Base-by-base conservation (phyloP, 2,888 invertebrate species). In the Mactromeris polynyma region DNA sequence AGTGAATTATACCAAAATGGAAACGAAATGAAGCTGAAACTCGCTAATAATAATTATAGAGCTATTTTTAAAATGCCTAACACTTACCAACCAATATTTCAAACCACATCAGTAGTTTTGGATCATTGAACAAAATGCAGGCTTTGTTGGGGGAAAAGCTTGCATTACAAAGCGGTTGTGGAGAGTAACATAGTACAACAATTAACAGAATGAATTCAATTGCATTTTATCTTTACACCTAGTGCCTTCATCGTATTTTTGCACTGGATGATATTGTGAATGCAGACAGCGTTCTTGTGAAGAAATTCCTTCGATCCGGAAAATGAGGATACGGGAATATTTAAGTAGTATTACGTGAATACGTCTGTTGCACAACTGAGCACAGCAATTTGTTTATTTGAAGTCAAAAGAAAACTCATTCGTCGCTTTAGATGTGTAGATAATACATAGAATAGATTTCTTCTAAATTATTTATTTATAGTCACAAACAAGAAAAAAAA, bases 401-500 rank as follows among this genome's bases (percentile, higher is more conserved):
- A 26, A 21, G 58, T 64, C n/a, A 26, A 4, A 26, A 26, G 26
- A 2, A 64, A 64, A 64, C 21, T 64, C 26, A 9, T 2, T 33
- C 33, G 36, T 33, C 19, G 73, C 73, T 73, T 73, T 73, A 36
- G 31, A 33, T 73, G 73, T 73, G 73, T 73, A 73, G 73, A 73
- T 36, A 73, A 11, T 73, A 33, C 31, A 73, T 73, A 69, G 73
- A 19, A 73, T 73, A 73, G 73, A 33, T 73, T 73, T 73, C 33
- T 36, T 73, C 73, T 73, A 73, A 73, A 36, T 73, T 73, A 73
- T 73, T 73, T 33, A 26, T 33, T 36, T 73, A 73, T 73, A 73
- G 73, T 73, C 73, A 33, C 14, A 17, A 33, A 73, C 36, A 73
- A 73, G 73, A 73, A 73, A 73, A 31, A n/a, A 73, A 73, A 73